Evolutionary conservation across 1,140 invertebrate species (phyloP), one percentile per base, ranked within the genome.

Genomic region (Diabrotica undecimpunctata): DNA sequence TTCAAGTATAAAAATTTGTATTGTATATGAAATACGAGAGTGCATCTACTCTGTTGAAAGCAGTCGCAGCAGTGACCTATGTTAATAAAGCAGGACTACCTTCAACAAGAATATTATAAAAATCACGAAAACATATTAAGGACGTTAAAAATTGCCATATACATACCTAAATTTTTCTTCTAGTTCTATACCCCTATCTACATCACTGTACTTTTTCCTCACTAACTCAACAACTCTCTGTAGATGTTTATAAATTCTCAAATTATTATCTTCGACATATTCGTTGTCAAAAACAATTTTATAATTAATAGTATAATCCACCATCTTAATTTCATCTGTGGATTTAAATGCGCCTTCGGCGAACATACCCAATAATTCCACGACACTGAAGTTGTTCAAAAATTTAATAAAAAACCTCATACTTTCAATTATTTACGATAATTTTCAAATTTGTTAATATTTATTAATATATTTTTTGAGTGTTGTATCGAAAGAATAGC

Each of bases 361-460:
- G 10, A 54, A 54, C 53, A 54, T 54, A 3, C 11, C 7, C 8
- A 54, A 13, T 4, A 54, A 12, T 35, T 10, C 53, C 2, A 13
- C 7, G 3, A 13, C 12, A 8, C 12, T 7, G 12, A 54, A 54
- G 11, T 54, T 12, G 53, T 54, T 54, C 53, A 54, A 12, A 35
- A 54, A 54, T 54, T 54, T 35, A 13, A 54, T 54, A 35, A 54
- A 54, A 54, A 54, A 54, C 12, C 53, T 54, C 53, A 54, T 54
- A 10, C 41, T 46, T 46, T 5, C n/a, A 46, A 46, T 6, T 46
- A 2, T 46, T 25, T 25, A 4, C n/a, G n/a, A n/a, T n/a, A n/a
- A n/a, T n/a, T n/a, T n/a, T n/a, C n/a, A n/a, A n/a, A n/a, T n/a
- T n/a, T n/a, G n/a, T n/a, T 25, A 25, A 2, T 2, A 25, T 25